Evolutionary conservation across 2,113 vertebrate genomes (phyloP).

Genomic region (Merops nubicus): DNA sequence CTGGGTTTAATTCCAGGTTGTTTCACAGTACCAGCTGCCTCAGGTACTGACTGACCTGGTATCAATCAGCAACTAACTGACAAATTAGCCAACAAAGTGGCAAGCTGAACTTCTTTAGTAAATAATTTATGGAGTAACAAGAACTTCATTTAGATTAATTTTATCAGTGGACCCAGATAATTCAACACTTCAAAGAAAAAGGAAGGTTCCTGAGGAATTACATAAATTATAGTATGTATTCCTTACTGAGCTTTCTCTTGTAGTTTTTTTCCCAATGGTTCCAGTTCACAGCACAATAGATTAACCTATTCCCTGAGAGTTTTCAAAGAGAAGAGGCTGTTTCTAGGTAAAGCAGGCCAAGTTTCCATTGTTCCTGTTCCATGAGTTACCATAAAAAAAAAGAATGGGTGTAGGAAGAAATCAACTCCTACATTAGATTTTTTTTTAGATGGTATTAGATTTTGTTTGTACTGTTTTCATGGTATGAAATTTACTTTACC

Average conservation of each 20-base stretch:
- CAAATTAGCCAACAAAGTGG: neutral
- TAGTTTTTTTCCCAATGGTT: neutral
- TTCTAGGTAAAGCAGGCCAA: neutral
- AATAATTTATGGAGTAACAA: neutral
- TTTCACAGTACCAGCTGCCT: neutral
- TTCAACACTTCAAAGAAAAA: neutral
- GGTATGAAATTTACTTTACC: neutral
- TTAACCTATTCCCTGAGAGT: neutral
- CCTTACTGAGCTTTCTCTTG: neutral
- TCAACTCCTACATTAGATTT: neutral
- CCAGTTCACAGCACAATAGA: neutral
- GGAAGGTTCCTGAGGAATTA: neutral
- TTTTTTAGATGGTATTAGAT: neutral
- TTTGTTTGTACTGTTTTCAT: neutral
- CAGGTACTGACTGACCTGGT: neutral
- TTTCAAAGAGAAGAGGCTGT: neutral
- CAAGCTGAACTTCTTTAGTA: neutral
- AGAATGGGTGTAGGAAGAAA: neutral
- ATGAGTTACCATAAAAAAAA: neutral
- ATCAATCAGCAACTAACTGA: neutral
- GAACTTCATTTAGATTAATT: neutral
- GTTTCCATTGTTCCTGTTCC: accelerated
- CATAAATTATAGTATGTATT: neutral
- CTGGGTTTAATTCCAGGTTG: neutral
- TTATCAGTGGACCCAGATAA: neutral